These are phyloP conservation scores for Pandion haliaetus DNA, from an alignment of 2,113 vertebrate species.

Conservation along the genomic window DNA sequence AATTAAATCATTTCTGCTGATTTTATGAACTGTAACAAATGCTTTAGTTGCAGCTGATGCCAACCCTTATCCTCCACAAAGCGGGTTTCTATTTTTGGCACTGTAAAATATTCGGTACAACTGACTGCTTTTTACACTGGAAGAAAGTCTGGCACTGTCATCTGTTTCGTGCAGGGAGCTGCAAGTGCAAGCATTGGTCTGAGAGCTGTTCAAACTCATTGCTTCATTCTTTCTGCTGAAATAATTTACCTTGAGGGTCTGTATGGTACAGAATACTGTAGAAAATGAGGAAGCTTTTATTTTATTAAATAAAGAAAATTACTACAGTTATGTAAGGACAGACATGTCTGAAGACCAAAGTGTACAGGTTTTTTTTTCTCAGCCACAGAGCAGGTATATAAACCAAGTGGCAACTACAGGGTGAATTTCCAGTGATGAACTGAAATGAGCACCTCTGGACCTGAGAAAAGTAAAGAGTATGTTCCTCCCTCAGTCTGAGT, in stretches of 20 bases:
- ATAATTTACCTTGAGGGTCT: not conserved
- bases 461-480: not conserved
- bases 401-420: not conserved
- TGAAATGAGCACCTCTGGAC: not conserved
- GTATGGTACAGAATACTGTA: not conserved
- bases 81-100: constrained; percentile 67
- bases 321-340: not conserved
- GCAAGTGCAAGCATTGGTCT: not conserved
- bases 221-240: not conserved
- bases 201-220: not conserved
- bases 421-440: not conserved
- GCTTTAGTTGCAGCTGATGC: constrained; percentile 57
- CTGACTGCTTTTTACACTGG: constrained; percentile 46
- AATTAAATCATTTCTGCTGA: constrained; percentile 28
- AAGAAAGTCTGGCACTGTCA: constrained; percentile 32
- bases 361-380: not conserved
- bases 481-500: not conserved
- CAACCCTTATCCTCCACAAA: constrained; percentile 55
- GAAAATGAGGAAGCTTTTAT: not conserved
- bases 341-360: not conserved
- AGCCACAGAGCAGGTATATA: not conserved
- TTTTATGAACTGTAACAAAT: constrained; percentile 58
- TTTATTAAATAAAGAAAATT: not conserved
- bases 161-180: constrained; percentile 4
- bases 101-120: constrained; percentile 55